These are phyloP conservation scores for Cantharis nigra DNA, from an alignment of 2,888 invertebrate species.

Conservation along the genomic window DNA sequence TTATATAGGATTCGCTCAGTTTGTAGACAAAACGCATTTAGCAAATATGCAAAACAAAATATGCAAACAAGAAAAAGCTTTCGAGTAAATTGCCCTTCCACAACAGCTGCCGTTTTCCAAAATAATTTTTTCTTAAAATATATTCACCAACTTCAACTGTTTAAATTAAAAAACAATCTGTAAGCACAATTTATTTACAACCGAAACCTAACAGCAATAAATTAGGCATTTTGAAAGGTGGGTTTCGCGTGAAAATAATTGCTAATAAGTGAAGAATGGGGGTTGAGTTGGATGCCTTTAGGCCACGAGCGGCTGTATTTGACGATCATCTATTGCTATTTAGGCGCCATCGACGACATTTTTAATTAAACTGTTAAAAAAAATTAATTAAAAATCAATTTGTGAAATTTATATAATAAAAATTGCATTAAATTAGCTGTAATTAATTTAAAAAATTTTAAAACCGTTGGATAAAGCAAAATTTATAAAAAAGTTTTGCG, in stretches of 20 bases:
- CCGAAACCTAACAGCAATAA: slow-evolving; percentile 12
- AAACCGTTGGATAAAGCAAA: background rate
- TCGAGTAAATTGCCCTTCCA: slow-evolving; percentile 20
- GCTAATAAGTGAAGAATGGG: slow-evolving; percentile 17
- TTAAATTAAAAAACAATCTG: background rate
- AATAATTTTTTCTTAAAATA: slow-evolving; percentile 14
- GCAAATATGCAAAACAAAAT: slow-evolving; percentile 27
- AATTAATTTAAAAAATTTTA: background rate
- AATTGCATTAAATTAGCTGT: background rate
- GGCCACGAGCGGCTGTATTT: slow-evolving; percentile 9
- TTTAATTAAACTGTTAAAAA: background rate
- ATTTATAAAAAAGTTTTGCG: background rate
- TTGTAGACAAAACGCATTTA: slow-evolving; percentile 28
- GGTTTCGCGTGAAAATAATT: slow-evolving; percentile 20
- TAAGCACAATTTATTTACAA: background rate
- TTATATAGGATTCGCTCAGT: slow-evolving; percentile 14
- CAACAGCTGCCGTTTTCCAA: slow-evolving; percentile 17
- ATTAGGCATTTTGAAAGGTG: slow-evolving; percentile 22
- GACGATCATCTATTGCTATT: slow-evolving; percentile 14
- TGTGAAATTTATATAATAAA: background rate
- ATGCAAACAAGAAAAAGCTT: slow-evolving; percentile 23
- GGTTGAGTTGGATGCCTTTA: background rate
- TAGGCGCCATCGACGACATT: slow-evolving; percentile 12
- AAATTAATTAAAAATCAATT: background rate
- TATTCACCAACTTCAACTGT: background rate